Conservation (phyloP, 1,140 invertebrate genomes). For the Leptopilina clavipes region DNA sequence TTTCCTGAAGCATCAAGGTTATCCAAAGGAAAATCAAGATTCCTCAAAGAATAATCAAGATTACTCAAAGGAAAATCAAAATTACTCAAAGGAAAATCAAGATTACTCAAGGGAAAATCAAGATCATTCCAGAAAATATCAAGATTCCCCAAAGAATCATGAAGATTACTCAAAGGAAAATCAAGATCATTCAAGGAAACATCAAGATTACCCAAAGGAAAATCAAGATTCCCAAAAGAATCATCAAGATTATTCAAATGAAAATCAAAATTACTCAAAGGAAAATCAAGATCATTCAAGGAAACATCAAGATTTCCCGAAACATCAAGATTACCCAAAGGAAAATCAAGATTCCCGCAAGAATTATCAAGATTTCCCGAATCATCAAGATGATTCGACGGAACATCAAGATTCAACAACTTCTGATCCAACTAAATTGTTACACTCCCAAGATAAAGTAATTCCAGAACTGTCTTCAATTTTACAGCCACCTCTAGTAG, state of each 20-base stretch:
- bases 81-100: neutral
- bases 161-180: constrained; percentile 35
- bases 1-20: too few species aligned
- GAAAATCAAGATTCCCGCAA: neutral
- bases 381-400: neutral
- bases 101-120: constrained; percentile 36
- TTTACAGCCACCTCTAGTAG: neutral
- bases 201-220: too few species aligned
- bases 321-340: neutral
- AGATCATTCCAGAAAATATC: constrained; percentile 2
- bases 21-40: too few species aligned
- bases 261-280: neutral
- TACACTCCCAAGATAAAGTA: neutral
- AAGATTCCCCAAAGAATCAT: neutral
- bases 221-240: neutral
- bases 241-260: neutral
- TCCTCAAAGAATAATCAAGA: neutral
- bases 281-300: neutral
- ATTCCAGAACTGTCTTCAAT: neutral
- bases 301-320: neutral
- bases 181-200: too few species aligned
- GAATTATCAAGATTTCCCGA: neutral
- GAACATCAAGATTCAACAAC: constrained; percentile 12
- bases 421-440: neutral
- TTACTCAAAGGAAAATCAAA: too few species aligned